These are phyloP conservation scores for Drosophila neocordata DNA, from an alignment of 1,140 invertebrate genomes.

Conservation along the genomic window DNA sequence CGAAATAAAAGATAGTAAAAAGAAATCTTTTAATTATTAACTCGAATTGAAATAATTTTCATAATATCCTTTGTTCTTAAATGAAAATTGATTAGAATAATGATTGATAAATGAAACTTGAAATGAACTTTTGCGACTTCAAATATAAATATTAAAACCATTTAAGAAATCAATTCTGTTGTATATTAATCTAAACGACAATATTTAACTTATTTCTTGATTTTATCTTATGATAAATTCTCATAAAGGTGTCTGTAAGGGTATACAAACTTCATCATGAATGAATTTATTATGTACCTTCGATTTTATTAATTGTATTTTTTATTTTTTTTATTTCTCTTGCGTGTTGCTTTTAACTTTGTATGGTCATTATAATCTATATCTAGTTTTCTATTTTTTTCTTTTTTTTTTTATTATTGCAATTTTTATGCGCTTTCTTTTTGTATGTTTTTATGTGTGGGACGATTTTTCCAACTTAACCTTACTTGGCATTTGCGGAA, in stretches of 20 bases:
- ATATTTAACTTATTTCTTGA: too few relatives aligned
- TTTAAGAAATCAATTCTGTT: too few relatives aligned
- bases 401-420: slow-evolving; percentile 32
- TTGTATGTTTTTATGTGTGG: slow-evolving; percentile 37
- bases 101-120: too few relatives aligned
- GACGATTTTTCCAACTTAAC: slow-evolving; percentile 48
- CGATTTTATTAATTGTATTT: slow-evolving; percentile 4
- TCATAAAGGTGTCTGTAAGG: not conserved
- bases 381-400: slow-evolving; percentile 43
- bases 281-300: not conserved
- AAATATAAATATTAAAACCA: too few relatives aligned
- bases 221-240: too few relatives aligned
- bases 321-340: not conserved
- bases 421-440: slow-evolving; percentile 33
- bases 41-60: too few relatives aligned
- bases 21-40: too few relatives aligned
- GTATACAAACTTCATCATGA: not conserved
- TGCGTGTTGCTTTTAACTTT: slow-evolving; percentile 17
- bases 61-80: too few relatives aligned
- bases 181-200: too few relatives aligned
- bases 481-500: slow-evolving; percentile 71
- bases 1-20: too few relatives aligned
- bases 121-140: too few relatives aligned
- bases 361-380: slow-evolving; percentile 34
- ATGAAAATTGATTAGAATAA: too few relatives aligned